Conservation (phyloP, 35 echinoderm and acorn worm species). For the Eucidaris tribuloides region DNA sequence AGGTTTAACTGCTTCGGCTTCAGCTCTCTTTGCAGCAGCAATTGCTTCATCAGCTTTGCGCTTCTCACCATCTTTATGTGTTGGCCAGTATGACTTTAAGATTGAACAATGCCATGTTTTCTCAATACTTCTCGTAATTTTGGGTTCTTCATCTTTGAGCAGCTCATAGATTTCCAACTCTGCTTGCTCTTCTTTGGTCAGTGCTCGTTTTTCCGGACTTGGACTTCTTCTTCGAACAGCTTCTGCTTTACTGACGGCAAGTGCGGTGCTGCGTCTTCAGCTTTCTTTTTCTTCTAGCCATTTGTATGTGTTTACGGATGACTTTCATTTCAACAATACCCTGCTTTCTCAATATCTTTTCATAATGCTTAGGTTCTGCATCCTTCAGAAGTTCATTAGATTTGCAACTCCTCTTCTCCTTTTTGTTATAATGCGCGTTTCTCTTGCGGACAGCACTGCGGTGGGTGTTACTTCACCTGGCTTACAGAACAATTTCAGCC, state of each 20-base stretch:
- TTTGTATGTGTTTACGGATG: slow-evolving; percentile 46
- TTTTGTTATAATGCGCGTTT: background rate
- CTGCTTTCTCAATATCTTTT: slow-evolving; percentile 43
- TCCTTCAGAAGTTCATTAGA: slow-evolving; percentile 62
- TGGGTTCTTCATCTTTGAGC: background rate
- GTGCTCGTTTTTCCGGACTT: background rate
- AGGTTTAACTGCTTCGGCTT: background rate
- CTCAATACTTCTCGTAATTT: background rate
- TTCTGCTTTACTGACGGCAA: background rate
- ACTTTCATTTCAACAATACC: slow-evolving; percentile 29
- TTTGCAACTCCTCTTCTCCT: background rate
- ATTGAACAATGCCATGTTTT: background rate
- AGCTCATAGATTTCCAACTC: background rate
- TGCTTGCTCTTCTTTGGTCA: background rate
- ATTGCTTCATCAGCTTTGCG: background rate
- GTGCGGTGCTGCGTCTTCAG: slow-evolving; percentile 21
- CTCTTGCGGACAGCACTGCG: background rate
- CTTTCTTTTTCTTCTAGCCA: slow-evolving; percentile 27
- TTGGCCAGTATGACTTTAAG: background rate
- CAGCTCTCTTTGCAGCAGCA: slow-evolving; percentile 13
- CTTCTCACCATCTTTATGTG: slow-evolving; percentile 4
- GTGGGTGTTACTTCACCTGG: background rate
- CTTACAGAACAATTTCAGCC: background rate
- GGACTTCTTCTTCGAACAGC: background rate
- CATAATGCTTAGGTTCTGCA: slow-evolving; percentile 50